Evolutionary conservation across 2,113 vertebrate genomes (phyloP).

Genomic region (Nyctereutes procyonoides): DNA sequence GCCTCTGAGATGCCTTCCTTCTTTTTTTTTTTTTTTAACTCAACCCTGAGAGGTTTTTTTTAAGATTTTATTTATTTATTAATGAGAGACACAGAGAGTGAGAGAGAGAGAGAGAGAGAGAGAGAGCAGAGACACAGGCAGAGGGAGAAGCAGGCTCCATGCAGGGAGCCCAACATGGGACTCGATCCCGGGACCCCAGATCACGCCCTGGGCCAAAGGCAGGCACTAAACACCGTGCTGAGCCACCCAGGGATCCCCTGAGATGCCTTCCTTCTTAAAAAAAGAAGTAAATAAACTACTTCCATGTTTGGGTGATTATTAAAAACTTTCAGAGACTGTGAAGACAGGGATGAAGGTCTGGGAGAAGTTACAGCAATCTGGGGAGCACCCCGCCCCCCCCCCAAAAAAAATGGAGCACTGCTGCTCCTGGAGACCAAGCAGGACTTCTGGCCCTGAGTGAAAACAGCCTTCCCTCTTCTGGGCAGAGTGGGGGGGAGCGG

Average conservation of each 20-base stretch:
- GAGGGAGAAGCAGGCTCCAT: no score
- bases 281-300: neutral
- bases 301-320: neutral
- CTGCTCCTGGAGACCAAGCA: neutral
- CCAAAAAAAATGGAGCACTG: fast-evolving
- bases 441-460: neutral
- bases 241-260: neutral
- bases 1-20: neutral
- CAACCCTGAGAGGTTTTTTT: no score
- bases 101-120: no score
- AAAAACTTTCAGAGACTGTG: neutral
- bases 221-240: no score
- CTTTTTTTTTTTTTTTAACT: no score
- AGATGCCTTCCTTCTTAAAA: neutral
- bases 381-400: no score
- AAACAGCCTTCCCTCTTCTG: neutral
- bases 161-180: no score
- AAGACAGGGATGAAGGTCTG: neutral
- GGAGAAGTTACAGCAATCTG: neutral
- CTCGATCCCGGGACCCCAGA: no score
- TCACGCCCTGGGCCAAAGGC: no score
- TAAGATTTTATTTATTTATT: no score
- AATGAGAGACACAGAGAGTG: no score
- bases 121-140: no score
- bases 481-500: neutral